Base-by-base conservation (phyloP, 2,888 invertebrate genomes). In the Oscheius onirici region DNA sequence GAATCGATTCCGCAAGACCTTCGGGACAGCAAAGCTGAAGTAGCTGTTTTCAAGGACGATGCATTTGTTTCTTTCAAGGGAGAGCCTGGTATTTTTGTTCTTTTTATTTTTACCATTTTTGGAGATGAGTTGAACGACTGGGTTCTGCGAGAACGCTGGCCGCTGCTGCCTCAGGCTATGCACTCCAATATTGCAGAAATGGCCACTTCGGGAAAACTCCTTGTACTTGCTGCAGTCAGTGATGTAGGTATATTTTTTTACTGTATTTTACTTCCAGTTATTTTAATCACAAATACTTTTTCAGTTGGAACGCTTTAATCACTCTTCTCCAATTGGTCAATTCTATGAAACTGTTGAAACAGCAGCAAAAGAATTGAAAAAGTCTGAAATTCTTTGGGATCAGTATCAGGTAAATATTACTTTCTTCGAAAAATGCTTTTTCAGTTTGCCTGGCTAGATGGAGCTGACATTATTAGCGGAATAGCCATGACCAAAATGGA, bases 381-480 rank as follows among this genome's bases (percentile, higher is more conserved):
- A 78, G 34, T 72, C 79, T 20, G 40, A 69, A 17, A 26, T 57
- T 5, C 68, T 80, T 15, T 74, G 74, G 73, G 71, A 75, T 6
- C 73, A 76, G 13, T 84, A 83, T 69, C 96, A n/a, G n/a, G n/a
- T n/a, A n/a, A n/a, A n/a, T n/a, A n/a, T n/a, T n/a, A n/a, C n/a
- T n/a, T n/a, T n/a, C n/a, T n/a, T n/a, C n/a, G n/a, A n/a, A n/a
- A n/a, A n/a, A n/a, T n/a, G n/a, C n/a, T n/a, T n/a, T n/a, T n/a
- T n/a, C n/a, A 97, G 89, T 97, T 97, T 90, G 95, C 95, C 46
- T 97, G 96, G 96, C 92, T 95, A 88, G 94, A 93, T 0, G 93
- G 92, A 78, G 92, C 93, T 2, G 94, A 95, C 68, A 90, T 97
- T 77, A 95, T 94, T 13, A 96, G 95, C 89, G 94, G 93, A 69